Percentiles rank a stretch among this genome's conserved stretches.
Evolutionary conservation across 2,888 invertebrate genomes (phyloP).

Genomic region (Lithosia quadra): DNA sequence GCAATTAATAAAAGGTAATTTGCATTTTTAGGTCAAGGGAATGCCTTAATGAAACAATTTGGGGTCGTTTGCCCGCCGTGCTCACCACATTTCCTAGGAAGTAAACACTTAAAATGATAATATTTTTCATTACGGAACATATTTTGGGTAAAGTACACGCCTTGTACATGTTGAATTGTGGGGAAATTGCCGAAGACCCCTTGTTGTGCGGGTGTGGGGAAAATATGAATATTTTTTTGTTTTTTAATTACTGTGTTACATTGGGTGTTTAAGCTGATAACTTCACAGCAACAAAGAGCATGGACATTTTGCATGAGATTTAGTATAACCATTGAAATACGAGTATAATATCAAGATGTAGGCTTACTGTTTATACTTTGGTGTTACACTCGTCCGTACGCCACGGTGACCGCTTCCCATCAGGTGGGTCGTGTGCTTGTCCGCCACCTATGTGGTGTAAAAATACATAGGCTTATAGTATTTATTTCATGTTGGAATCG

Average conservation of each 20-base stretch:
- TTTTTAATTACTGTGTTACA: background rate
- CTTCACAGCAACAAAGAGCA: background rate
- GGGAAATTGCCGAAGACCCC: background rate
- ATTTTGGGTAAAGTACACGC: slow-evolving; percentile 20
- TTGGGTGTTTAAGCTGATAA: background rate
- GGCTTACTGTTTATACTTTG: no score
- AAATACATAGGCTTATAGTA: no score
- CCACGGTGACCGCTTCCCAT: no score
- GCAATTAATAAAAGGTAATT: slow-evolving; percentile 57
- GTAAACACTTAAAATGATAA: slow-evolving; percentile 35
- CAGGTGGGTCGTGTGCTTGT: no score
- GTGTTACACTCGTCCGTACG: no score
- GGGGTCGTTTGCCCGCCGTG: slow-evolving; percentile 31
- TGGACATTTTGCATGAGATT: background rate
- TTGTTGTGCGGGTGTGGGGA: background rate
- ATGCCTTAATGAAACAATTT: slow-evolving; percentile 50
- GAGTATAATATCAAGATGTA: background rate
- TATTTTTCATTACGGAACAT: slow-evolving; percentile 24
- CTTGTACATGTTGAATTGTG: slow-evolving; percentile 25
- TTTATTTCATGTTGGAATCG: no score
- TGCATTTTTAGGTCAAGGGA: slow-evolving; percentile 56
- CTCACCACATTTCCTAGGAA: slow-evolving; percentile 30
- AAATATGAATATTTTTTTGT: background rate
- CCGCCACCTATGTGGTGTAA: no score
- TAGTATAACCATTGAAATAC: background rate